Base-by-base conservation (phyloP, 2,797 vertebrate genomes). In the Thalassophryne amazonica region DNA sequence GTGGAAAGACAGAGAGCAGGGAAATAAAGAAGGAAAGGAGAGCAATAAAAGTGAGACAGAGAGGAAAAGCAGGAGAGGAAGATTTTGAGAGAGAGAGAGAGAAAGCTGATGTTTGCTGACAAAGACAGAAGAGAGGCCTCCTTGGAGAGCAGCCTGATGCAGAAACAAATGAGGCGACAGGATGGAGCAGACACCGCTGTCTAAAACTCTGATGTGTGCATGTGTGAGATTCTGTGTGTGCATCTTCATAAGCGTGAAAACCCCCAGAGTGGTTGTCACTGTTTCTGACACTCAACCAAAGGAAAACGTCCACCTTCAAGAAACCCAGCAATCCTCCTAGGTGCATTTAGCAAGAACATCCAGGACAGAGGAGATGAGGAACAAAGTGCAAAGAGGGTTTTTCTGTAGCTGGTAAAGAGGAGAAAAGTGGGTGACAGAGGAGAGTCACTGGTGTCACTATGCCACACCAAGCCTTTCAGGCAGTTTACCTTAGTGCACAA, bases 41-140 rank as follows among this genome's bases (percentile, higher is more conserved):
- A 52, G 47, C 20, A 47, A 54, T 18, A 23, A 32, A 30, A 50
- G 49, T 18, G 55, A 32, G 33, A 46, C 24, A 14, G 29, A 35
- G 31, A n/a, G 15, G 27, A 14, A 41, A 17, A 37, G 19, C 21
- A 33, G 34, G 27, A 19, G 21, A 33, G 52, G 39, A 21, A 2
- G 21, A 28, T 51, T 19, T 36, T 53, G 42, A 42, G 37, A 48
- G 60, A 61, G 30, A 46, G 55, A 47, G 60, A 49, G 54, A 68
- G 52, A n/a, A 7, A 56, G 61, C 62, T 78, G 78, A 81, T 78
- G 68, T 85, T 78, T 80, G 77, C 82, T 81, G 82, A 85, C 81
- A 84, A 77, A 76, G 78, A 77, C 76, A 74, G 58, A 69, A 73
- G 74, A 23, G 21, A 57, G 54, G 62, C 61, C 69, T 76, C 73